Evolutionary conservation across 2,113 vertebrate species (phyloP).

Genomic region (Perca fluviatilis): DNA sequence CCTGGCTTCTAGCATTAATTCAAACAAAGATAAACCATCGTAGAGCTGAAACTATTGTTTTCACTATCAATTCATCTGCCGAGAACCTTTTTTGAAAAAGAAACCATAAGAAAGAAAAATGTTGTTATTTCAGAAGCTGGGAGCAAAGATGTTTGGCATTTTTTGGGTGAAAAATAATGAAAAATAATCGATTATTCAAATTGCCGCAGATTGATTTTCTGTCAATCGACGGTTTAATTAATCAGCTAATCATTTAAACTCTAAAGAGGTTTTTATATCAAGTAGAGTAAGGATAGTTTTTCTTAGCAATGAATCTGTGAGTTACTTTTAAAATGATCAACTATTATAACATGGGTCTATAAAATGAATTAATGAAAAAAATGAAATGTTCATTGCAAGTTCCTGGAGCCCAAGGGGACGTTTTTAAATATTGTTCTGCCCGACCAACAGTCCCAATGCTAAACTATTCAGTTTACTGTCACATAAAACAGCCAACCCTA

Average conservation of each 20-base stretch:
- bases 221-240: neutral
- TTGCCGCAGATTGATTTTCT: neutral
- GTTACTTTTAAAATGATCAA: neutral
- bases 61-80: neutral
- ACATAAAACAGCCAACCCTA: neutral
- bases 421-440: neutral
- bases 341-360: neutral
- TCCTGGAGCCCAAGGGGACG: too few species aligned
- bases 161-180: neutral
- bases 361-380: neutral
- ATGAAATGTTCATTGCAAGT: neutral
- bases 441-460: neutral
- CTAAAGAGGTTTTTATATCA: neutral
- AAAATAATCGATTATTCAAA: neutral
- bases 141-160: neutral
- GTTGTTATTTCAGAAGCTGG: neutral
- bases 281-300: neutral
- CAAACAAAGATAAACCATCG: neutral
- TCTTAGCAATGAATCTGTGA: neutral
- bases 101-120: neutral
- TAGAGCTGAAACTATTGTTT: neutral
- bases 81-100: neutral
- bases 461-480: neutral
- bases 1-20: neutral
- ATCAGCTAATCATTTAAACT: neutral